A percentile compares a stretch with the other conserved stretches of the same genome.
These are phyloP conservation scores for Heterodera filipjevi DNA, from an alignment of 2,888 invertebrate species.

Conservation along the genomic window DNA sequence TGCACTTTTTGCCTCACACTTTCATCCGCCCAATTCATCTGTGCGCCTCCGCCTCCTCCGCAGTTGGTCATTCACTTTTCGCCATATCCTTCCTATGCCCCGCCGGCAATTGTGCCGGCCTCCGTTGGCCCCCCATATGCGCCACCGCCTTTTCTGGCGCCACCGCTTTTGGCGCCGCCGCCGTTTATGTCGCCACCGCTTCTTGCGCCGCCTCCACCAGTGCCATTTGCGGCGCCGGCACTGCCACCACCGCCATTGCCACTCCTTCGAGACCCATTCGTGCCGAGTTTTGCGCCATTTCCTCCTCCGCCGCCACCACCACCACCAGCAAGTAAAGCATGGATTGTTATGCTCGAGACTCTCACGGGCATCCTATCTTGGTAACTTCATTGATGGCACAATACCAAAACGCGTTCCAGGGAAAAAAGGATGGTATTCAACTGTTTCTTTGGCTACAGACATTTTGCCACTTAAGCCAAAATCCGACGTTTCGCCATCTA, in stretches of 20 bases:
- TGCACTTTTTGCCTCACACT: too few species aligned
- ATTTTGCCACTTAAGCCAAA: too few species aligned
- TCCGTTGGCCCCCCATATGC: neutral
- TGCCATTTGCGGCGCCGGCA: neutral
- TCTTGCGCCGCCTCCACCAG: neutral
- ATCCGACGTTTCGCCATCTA: too few species aligned
- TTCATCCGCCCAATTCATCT: neutral
- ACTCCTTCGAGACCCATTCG: neutral
- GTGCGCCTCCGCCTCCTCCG: neutral
- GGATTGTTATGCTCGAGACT: too few species aligned
- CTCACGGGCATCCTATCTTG: too few species aligned
- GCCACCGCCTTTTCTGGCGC: neutral
- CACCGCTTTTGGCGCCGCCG: neutral
- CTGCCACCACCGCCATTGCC: neutral
- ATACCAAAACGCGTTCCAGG: too few species aligned
- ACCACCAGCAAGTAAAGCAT: neutral
- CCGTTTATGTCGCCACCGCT: neutral
- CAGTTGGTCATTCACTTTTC: conserved; percentile 24
- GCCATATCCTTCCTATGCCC: neutral
- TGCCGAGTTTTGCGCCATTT: neutral
- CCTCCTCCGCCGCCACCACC: neutral
- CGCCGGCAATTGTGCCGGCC: neutral
- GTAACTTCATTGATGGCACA: too few species aligned
- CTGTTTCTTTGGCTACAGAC: too few species aligned
- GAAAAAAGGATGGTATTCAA: too few species aligned